Base-by-base conservation (phyloP, 2,888 invertebrate genomes). In the Drosophila meridionalis region DNA sequence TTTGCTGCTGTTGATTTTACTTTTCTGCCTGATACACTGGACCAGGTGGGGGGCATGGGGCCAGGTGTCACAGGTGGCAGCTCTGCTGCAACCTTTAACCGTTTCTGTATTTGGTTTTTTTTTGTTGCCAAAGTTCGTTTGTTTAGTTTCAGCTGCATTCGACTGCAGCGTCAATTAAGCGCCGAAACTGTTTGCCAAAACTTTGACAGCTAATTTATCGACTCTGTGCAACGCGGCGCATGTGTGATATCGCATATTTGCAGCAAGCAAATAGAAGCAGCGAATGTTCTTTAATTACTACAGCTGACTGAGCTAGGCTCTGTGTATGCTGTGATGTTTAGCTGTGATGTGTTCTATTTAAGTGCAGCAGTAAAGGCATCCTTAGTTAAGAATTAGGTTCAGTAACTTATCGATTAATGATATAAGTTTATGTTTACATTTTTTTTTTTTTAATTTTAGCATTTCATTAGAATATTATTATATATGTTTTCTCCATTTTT, bases 1-100 rank as follows among this genome's bases (percentile, higher is more conserved):
- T 76, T 78, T 78, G 67, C 61, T 67, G 67, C 59, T 65, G 63
- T 77, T 68, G 71, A 69, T 77, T 82, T 73, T 70, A 47, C 72
- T 65, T 82, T 73, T 82, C 65, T 70, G 72, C 65, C 71, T 55
- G 28, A 4, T 28, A 11, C 11, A 9, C n/a, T 30, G 47, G 36
- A 32, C 42, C 14, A 32, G 43, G 1, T 5, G 36, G 36, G 14
- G 3, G 26, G 9, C n/a, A 1, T n/a, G 28, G 14, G 34, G 26
- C 26, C 38, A 55, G 36, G 26, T 55, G 36, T 55, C 36, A 56
- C 40, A 40, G 34, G 20, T 45, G 58, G 4, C 28, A 36, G 12
- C n/a, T 45, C 12, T 32, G 47, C 38, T 57, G 56, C 68, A 58
- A 63, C 43, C 30, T 58, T 61, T 32, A 36, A 20, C 8, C 30